Percentiles rank a stretch among this genome's conserved stretches.
These are phyloP conservation scores for Cordilura impudica DNA, from an alignment of 2,888 invertebrate species.

Conservation along the genomic window DNA sequence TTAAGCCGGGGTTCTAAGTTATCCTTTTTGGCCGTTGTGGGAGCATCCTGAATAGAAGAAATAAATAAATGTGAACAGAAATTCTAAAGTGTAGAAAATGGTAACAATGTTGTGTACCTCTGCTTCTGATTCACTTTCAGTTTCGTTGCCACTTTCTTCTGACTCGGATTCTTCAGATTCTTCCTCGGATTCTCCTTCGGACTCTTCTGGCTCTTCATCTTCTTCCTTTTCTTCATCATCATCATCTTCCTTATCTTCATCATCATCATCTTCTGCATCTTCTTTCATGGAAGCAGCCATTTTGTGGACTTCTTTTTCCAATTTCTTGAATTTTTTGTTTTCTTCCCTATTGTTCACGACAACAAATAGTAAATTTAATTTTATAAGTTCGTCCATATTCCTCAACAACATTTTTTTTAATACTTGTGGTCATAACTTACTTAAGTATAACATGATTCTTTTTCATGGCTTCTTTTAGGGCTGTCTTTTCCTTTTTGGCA, in stretches of 20 bases:
- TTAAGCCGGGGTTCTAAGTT: conserved; percentile 84
- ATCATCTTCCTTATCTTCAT: conserved; percentile 83
- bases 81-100: neutral
- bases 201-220: conserved; percentile 76
- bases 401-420: neutral
- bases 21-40: conserved; percentile 83
- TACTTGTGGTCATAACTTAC: conserved; percentile 73
- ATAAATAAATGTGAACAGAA: neutral
- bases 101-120: no score
- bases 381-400: no score
- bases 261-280: conserved; percentile 85
- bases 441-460: conserved; percentile 88
- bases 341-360: conserved; percentile 80
- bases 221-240: conserved; percentile 78
- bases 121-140: conserved; percentile 81
- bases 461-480: conserved; percentile 88
- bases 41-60: conserved; percentile 80
- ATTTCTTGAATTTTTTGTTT: conserved; percentile 88
- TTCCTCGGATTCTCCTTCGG: conserved; percentile 76
- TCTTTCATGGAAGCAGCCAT: conserved; percentile 94
- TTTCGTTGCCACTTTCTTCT: conserved; percentile 79
- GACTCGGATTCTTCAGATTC: conserved; percentile 83
- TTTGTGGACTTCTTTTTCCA: conserved; percentile 93
- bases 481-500: conserved; percentile 88
- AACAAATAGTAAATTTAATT: neutral